Conservation (phyloP, 2,888 invertebrate species). For the Volucella inanis region DNA sequence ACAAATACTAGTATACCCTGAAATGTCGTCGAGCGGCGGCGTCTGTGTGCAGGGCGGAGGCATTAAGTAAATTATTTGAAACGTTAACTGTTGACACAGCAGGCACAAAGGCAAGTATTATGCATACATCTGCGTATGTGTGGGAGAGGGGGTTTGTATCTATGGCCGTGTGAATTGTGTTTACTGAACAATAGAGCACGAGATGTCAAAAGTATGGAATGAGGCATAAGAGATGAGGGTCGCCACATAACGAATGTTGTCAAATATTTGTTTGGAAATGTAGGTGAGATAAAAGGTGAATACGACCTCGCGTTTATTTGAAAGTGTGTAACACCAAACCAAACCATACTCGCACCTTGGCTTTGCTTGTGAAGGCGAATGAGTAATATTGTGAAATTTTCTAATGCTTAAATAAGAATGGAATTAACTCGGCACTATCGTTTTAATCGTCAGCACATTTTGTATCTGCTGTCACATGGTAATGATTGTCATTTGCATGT, state of each 20-base stretch:
- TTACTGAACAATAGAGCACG: conserved; percentile 45
- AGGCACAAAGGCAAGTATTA: conserved; percentile 20
- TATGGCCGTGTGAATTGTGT: conserved; percentile 29
- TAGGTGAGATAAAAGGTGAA: conserved; percentile 55
- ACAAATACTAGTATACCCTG: conserved; percentile 56
- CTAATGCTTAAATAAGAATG: conserved; percentile 10
- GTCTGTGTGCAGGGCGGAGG: conserved; percentile 6
- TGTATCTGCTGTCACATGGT: conserved; percentile 14
- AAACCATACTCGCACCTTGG: neutral
- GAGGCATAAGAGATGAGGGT: neutral
- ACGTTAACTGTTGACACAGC: conserved; percentile 65
- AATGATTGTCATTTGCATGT: conserved; percentile 22
- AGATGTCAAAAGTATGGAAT: neutral
- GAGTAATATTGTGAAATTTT: conserved; percentile 25
- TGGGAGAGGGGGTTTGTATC: neutral
- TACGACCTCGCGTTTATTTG: conserved; percentile 33
- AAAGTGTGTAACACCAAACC: neutral
- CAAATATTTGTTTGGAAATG: conserved; percentile 60
- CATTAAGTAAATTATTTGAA: conserved; percentile 58
- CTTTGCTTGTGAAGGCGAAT: neutral
- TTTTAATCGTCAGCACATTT: neutral
- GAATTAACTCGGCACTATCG: conserved; percentile 9
- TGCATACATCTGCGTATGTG: conserved; percentile 6
- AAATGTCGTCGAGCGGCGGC: neutral
- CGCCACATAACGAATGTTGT: conserved; percentile 53